Evolutionary conservation across 2,888 invertebrate species (phyloP), one percentile per base, ranked within the genome.

Genomic region (Andrena hattorfiana): DNA sequence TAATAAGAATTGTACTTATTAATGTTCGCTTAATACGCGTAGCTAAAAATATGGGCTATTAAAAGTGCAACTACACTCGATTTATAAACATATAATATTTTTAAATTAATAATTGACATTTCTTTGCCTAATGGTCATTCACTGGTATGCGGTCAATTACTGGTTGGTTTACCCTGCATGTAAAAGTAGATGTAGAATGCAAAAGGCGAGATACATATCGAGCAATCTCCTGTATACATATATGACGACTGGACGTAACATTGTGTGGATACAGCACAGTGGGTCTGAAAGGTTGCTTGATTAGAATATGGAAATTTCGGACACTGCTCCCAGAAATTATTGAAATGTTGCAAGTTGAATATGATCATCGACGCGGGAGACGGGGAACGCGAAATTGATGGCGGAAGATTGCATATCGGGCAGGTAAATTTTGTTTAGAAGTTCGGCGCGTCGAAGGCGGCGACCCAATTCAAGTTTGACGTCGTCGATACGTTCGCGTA

Each of bases 401-500:
- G 16, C 8, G 51, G 35, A 32, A 30, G 67, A 51, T 32, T 42
- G 42, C 42, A 32, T 67, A 67, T 51, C 51, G 67, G 51, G 30
- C 20, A 32, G 6, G 30, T 67, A 67, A 67, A 51, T 67, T 67
- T 51, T 20, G 23, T 23, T 30, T 1, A 20, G 67, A 51, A 51
- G 30, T 30, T 54, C 32, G 32, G 49, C 30, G 42, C 42, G 42
- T 51, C n/a, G 67, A n/a, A n/a, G 51, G 28, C 28, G 66, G 66
- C 66, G 51, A 51, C 67, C 67, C 23, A 51, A 67, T 51, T 67
- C 23, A 30, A 30, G 67, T 54, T 51, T 23, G 32, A 67, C 51
- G 67, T 54, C 23, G 67, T 20, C 32, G 30, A 51, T 67, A 67
- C 23, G 67, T 30, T 30, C 51, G 51, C 32, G 67, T 67, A 67